These are phyloP conservation scores for Columbina picui DNA, from an alignment of 2,113 vertebrate species.

Conservation along the genomic window DNA sequence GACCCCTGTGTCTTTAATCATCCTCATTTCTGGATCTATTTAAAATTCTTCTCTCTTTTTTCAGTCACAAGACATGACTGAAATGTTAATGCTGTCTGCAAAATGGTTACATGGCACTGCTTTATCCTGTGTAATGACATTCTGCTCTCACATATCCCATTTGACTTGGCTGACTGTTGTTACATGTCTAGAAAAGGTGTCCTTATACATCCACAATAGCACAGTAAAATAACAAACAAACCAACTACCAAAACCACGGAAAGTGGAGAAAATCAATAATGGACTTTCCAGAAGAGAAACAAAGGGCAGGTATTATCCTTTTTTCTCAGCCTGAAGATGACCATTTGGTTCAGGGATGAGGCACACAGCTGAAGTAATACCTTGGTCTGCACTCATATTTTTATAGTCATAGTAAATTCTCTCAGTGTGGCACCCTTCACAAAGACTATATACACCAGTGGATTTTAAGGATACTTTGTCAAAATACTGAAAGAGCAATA, in stretches of 20 bases:
- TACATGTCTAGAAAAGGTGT: neutral
- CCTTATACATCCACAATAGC: neutral
- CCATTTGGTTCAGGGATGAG: neutral
- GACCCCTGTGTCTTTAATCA: slow-evolving; percentile 44
- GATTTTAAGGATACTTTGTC: neutral
- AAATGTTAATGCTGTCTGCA: slow-evolving; percentile 41
- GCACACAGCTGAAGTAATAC: neutral
- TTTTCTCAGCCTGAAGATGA: neutral
- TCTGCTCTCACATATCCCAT: neutral
- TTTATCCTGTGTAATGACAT: neutral
- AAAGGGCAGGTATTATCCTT: neutral
- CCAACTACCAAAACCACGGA: neutral
- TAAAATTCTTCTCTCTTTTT: slow-evolving; percentile 17
- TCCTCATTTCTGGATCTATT: slow-evolving; percentile 31
- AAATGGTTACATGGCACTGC: neutral
- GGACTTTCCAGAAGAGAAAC: neutral
- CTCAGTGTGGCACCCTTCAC: neutral
- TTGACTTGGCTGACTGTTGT: neutral
- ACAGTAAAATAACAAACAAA: neutral
- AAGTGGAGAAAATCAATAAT: neutral
- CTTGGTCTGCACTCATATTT: neutral
- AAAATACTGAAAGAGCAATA: neutral
- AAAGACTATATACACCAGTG: neutral
- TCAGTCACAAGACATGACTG: neutral
- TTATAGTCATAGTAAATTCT: neutral